These are phyloP conservation scores for Meteorus sp. DNA, from an alignment of 1,140 invertebrate genomes.

Conservation along the genomic window DNA sequence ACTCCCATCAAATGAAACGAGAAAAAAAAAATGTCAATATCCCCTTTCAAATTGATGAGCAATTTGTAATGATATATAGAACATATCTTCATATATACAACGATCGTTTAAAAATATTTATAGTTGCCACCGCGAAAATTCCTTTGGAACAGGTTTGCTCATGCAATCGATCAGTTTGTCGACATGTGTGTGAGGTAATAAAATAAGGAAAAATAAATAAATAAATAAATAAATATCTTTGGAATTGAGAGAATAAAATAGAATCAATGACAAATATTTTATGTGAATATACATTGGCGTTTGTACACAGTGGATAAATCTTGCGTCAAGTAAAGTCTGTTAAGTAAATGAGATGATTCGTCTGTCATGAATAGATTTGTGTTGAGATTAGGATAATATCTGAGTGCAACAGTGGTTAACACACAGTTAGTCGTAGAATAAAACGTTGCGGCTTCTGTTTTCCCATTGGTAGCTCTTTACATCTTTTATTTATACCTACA, in stretches of 20 bases:
- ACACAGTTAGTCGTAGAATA: no score
- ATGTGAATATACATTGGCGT: no score
- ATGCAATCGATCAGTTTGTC: background rate
- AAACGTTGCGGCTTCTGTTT: no score
- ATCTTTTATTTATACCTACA: no score
- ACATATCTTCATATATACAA: background rate
- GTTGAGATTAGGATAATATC: slow-evolving; percentile 6
- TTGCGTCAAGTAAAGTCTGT: background rate
- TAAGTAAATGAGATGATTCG: slow-evolving; percentile 5
- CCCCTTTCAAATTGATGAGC: no score
- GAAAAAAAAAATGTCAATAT: background rate
- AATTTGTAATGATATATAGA: background rate
- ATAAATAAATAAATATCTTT: no score
- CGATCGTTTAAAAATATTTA: background rate
- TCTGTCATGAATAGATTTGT: background rate
- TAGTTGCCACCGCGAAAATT: background rate
- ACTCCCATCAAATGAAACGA: background rate
- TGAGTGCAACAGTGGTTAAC: no score
- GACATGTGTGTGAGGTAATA: background rate
- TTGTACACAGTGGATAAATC: no score
- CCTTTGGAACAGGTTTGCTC: background rate
- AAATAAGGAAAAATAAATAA: background rate
- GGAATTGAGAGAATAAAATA: background rate
- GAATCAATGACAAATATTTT: background rate
- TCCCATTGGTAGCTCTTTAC: no score